Evolutionary conservation across 2,797 vertebrate genomes (phyloP).

Genomic region (Channa striata): DNA sequence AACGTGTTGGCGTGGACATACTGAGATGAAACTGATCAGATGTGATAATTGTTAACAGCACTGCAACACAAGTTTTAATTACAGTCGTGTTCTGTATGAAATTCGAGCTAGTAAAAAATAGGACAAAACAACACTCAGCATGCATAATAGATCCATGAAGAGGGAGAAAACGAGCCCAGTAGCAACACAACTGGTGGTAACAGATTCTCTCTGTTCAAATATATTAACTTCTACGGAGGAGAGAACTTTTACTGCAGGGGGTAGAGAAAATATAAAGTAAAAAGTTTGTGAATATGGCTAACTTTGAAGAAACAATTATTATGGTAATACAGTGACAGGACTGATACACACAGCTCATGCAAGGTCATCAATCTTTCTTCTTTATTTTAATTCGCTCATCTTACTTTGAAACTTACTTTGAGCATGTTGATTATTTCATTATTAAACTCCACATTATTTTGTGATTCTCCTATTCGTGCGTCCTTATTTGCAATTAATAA

Average conservation of each 20-base stretch:
- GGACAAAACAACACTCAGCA: conserved; percentile 50
- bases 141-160: conserved; percentile 58
- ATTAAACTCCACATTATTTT: no score
- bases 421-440: no score
- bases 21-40: conserved; percentile 39
- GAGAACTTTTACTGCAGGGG: conserved; percentile 28
- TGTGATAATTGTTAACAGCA: conserved; percentile 51
- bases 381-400: no score
- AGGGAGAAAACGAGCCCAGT: conserved; percentile 27
- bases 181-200: conserved; percentile 39
- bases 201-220: conserved; percentile 61
- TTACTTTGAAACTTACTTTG: no score
- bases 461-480: no score
- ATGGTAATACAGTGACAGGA: conserved; percentile 4
- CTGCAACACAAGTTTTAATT: conserved; percentile 49
- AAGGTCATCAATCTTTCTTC: not conserved
- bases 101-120: conserved; percentile 44
- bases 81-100: conserved; percentile 39
- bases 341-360: conserved; percentile 3
- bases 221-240: conserved; percentile 35
- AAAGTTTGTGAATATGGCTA: conserved; percentile 27
- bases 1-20: conserved; percentile 27
- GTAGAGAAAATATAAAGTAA: conserved; percentile 7
- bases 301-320: conserved; percentile 39
- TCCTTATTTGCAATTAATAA: no score